Evolutionary conservation across 2,797 vertebrate genomes (phyloP).

Genomic region (Enteromius trimaculatus): DNA sequence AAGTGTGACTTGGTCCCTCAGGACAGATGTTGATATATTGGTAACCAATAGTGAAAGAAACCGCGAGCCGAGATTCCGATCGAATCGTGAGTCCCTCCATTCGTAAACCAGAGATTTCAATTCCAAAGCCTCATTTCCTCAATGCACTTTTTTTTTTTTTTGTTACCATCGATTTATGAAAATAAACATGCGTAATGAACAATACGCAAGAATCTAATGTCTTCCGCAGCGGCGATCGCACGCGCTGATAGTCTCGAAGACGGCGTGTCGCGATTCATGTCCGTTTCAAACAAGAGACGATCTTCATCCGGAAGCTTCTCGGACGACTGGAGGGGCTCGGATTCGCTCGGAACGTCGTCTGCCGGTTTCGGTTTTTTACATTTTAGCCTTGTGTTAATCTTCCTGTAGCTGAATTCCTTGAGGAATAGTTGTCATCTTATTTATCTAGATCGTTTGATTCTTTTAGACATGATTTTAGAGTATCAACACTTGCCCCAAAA

Average conservation of each 20-base stretch:
- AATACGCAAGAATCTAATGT: neutral
- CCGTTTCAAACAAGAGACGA: neutral
- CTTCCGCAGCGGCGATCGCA: conserved; percentile 19
- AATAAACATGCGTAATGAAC: neutral
- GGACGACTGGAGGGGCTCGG: neutral
- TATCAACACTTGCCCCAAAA: conserved; percentile 62
- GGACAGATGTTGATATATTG: conserved; percentile 86
- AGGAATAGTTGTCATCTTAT: conserved; percentile 80
- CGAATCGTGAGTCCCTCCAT: conserved; percentile 63
- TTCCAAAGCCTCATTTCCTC: neutral
- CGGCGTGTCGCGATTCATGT: neutral
- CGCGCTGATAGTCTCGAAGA: conserved; percentile 47
- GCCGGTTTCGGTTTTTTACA: conserved; percentile 63
- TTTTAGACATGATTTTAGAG: conserved; percentile 65
- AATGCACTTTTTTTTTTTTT: conserved; percentile 27
- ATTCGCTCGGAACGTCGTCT: conserved; percentile 59
- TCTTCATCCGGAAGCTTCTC: neutral
- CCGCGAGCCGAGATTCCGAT: conserved; percentile 80
- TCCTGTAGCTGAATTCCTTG: conserved; percentile 75
- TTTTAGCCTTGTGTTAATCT: conserved; percentile 72
- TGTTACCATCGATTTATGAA: neutral
- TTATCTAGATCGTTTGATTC: conserved; percentile 70
- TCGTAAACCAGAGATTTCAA: neutral
- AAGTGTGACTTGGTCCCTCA: conserved; percentile 76
- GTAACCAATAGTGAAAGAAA: conserved; percentile 86